phyloP scores from a whole-genome alignment of 2,797 vertebrate species.

The Pempheris klunzingeri region DNA sequence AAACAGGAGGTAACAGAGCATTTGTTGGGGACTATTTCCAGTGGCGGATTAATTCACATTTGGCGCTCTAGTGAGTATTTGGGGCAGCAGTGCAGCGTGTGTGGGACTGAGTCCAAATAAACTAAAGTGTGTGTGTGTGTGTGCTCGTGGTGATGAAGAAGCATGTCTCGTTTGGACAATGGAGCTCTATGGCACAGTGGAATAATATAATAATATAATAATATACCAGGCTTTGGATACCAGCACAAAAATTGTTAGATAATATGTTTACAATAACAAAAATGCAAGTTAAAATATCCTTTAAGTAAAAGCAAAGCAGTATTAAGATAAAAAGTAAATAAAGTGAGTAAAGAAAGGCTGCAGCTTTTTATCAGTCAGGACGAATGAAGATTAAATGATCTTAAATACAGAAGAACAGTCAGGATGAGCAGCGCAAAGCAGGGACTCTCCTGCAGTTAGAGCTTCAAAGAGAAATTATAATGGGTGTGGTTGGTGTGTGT shows the following conservation, averaged over 20 bases:
- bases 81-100: too few species aligned
- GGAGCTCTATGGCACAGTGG: neutral
- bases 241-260: neutral
- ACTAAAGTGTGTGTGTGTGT: too few species aligned
- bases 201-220: too few species aligned
- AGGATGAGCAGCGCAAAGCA: conserved; percentile 4
- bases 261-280: neutral
- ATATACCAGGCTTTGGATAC: too few species aligned
- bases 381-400: neutral
- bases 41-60: too few species aligned
- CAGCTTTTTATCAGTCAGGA: neutral
- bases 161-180: too few species aligned
- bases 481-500: conserved; percentile 44
- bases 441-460: conserved; percentile 26
- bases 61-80: too few species aligned
- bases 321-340: neutral
- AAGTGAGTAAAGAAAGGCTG: neutral
- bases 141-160: neutral
- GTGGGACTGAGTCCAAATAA: too few species aligned
- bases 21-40: too few species aligned
- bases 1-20: too few species aligned
- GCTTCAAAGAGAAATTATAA: conserved; percentile 60
- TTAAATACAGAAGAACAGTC: neutral
- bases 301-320: neutral
- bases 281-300: neutral